Percentiles rank a stretch among this genome's conserved stretches.
Evolutionary conservation across 2,113 vertebrate species (phyloP).

Genomic region (Toxostoma redivivum): DNA sequence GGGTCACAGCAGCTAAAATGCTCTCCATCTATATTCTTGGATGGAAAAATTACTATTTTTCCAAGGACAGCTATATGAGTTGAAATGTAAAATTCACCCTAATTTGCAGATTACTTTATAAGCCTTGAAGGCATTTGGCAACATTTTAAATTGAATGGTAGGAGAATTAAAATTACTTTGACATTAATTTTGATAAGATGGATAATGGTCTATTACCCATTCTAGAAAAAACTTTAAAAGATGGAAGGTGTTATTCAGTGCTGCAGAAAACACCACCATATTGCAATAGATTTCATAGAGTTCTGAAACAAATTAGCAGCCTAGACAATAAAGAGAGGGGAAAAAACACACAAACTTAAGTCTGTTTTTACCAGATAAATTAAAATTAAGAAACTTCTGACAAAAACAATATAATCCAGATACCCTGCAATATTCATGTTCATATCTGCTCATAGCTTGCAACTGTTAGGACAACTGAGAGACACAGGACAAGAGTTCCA

Average conservation of each 20-base stretch:
- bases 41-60: not conserved
- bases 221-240: not conserved
- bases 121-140: not conserved
- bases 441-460: not conserved
- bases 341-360: fast-evolving
- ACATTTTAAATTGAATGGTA: not conserved
- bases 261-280: not conserved
- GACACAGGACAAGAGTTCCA: not conserved
- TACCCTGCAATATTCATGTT: not conserved
- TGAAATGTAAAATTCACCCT: not conserved
- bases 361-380: not conserved
- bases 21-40: not conserved
- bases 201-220: not conserved
- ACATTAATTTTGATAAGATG: not conserved
- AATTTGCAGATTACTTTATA: not conserved
- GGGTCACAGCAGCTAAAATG: not conserved
- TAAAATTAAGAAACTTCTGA: not conserved
- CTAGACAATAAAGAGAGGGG: fast-evolving
- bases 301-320: not conserved
- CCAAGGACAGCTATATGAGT: not conserved
- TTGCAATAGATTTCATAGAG: not conserved
- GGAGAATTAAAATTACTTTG: not conserved
- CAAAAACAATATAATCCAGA: not conserved
- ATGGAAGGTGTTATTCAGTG: not conserved
- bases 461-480: not conserved